Evolutionary conservation across 1,140 invertebrate genomes (phyloP).

Genomic region (Heterodera carotae): DNA sequence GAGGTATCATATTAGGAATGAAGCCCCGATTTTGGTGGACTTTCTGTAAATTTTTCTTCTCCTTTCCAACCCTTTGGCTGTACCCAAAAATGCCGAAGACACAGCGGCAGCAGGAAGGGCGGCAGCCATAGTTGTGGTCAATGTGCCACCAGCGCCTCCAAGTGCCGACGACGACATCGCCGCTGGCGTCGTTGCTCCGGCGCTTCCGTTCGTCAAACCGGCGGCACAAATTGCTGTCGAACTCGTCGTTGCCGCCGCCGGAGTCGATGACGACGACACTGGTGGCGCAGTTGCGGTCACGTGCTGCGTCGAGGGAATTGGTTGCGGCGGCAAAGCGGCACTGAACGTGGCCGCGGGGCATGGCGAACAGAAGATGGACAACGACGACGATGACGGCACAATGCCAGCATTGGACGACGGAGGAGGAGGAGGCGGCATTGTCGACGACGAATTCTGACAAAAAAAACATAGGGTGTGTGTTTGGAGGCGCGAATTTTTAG

Average conservation of each 20-base stretch:
- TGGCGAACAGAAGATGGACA: slow-evolving; percentile 1
- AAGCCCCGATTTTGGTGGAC: too few relatives aligned
- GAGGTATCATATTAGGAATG: too few relatives aligned
- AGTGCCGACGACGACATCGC: not conserved
- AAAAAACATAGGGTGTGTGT: too few relatives aligned
- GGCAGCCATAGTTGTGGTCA: not conserved
- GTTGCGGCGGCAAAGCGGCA: not conserved
- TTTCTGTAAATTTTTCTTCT: too few relatives aligned
- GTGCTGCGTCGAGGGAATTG: not conserved
- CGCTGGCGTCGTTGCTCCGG: too few relatives aligned
- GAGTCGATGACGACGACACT: not conserved
- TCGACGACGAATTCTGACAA: too few relatives aligned
- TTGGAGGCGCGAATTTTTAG: too few relatives aligned
- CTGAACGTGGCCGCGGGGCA: not conserved
- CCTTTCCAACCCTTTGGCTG: not conserved
- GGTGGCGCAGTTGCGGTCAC: too few relatives aligned
- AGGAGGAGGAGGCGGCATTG: too few relatives aligned
- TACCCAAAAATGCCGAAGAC: not conserved
- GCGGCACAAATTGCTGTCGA: not conserved
- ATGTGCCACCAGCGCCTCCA: not conserved
- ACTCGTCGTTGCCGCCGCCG: not conserved
- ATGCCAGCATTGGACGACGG: too few relatives aligned
- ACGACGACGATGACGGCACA: not conserved
- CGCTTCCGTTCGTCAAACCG: too few relatives aligned
- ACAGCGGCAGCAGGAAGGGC: not conserved